These are phyloP conservation scores for Pristionchus japonicus DNA, from an alignment of 2,888 invertebrate species.

Conservation along the genomic window DNA sequence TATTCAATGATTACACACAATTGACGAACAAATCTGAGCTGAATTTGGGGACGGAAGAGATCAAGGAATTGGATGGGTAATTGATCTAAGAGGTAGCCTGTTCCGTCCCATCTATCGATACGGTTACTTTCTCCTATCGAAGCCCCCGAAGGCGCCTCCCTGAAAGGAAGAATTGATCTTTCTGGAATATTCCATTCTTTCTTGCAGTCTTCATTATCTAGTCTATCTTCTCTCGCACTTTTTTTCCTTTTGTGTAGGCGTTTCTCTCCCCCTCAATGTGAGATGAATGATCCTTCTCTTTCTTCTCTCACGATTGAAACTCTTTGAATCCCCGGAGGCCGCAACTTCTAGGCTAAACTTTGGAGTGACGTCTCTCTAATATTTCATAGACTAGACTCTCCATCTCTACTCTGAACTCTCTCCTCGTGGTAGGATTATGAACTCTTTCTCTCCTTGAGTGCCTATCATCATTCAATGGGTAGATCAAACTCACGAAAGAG, in stretches of 20 bases:
- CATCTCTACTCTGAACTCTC: neutral
- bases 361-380: constrained; percentile 27
- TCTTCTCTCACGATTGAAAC: constrained; percentile 24
- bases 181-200: too few species aligned
- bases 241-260: constrained; percentile 20
- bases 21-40: constrained; percentile 31
- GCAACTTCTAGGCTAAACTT: neutral
- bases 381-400: constrained; percentile 36
- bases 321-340: constrained; percentile 3
- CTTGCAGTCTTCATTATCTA: neutral
- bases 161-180: neutral
- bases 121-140: constrained; percentile 37
- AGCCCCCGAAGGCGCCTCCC: neutral
- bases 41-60: neutral
- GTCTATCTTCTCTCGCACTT: neutral
- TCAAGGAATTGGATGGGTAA: neutral
- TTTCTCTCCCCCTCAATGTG: neutral
- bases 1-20: constrained; percentile 40
- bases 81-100: neutral
- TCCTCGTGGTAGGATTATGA: neutral
- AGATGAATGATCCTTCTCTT: constrained; percentile 6
- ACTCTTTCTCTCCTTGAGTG: neutral
- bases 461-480: neutral
- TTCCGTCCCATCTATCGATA: constrained; percentile 14
- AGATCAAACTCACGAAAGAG: constrained; percentile 48